phyloP scores from a whole-genome alignment of 2,888 invertebrate genomes.

The Andricus curvator region DNA sequence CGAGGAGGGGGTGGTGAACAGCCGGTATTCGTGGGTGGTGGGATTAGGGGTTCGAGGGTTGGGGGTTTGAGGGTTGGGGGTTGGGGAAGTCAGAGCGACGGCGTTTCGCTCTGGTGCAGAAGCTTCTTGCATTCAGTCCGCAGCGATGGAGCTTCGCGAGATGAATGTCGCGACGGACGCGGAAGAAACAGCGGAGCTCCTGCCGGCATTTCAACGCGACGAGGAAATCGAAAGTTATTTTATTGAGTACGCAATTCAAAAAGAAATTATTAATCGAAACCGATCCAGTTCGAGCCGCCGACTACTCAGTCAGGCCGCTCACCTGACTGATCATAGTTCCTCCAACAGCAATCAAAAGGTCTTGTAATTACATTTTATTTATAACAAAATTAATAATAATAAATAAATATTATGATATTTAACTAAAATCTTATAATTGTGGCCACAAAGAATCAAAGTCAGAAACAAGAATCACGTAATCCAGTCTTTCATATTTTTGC shows the following conservation, averaged over 20 bases:
- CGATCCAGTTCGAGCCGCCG: slow-evolving; percentile 71
- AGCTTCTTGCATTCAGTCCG: slow-evolving; percentile 45
- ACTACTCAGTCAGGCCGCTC: slow-evolving; percentile 68
- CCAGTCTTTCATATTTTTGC: neutral
- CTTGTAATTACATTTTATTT: neutral
- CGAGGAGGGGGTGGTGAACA: slow-evolving; percentile 10
- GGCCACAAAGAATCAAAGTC: too few species aligned
- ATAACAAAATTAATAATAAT: neutral
- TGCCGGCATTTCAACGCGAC: slow-evolving; percentile 63
- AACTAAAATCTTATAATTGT: too few species aligned
- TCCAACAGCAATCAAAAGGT: slow-evolving; percentile 63
- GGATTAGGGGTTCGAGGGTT: slow-evolving; percentile 8
- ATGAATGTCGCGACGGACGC: slow-evolving; percentile 64
- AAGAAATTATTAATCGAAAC: slow-evolving; percentile 72
- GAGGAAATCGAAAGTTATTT: slow-evolving; percentile 70
- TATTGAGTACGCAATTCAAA: slow-evolving; percentile 71
- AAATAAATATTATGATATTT: too few species aligned
- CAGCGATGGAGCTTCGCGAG: slow-evolving; percentile 72
- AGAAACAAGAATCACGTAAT: neutral
- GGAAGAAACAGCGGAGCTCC: slow-evolving; percentile 70
- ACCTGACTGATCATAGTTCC: slow-evolving; percentile 60
- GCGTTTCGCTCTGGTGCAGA: slow-evolving; percentile 38
- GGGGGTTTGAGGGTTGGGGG: slow-evolving; percentile 21
- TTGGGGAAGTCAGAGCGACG: slow-evolving; percentile 26
- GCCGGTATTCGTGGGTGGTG: slow-evolving; percentile 4